phyloP scores from a whole-genome alignment of 2,888 invertebrate species.

The Limnephilus auricula region DNA sequence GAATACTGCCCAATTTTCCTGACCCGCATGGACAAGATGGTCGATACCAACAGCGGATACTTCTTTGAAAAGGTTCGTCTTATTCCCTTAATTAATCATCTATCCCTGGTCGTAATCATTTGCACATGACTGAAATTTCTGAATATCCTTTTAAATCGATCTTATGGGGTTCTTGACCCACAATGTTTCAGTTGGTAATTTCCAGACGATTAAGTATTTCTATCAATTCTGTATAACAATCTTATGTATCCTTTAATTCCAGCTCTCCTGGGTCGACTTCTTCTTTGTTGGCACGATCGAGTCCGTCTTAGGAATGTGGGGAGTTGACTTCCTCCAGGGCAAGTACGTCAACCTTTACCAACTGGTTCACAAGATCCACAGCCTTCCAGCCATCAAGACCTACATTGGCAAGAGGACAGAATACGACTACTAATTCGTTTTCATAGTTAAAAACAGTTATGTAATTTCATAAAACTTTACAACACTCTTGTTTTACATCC shows the following conservation, averaged over 20 bases:
- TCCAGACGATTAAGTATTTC: no score
- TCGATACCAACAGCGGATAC: slow-evolving; percentile 67
- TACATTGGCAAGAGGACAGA: slow-evolving; percentile 69
- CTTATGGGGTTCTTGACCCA: no score
- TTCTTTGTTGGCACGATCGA: slow-evolving; percentile 72
- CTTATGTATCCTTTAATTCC: slow-evolving; percentile 43
- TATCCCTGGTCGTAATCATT: neutral
- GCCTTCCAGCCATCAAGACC: slow-evolving; percentile 68
- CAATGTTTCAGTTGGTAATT: no score
- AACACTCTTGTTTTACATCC: no score
- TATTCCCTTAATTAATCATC: neutral
- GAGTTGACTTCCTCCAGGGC: slow-evolving; percentile 67
- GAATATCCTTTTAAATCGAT: neutral
- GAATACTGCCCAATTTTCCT: slow-evolving; percentile 67
- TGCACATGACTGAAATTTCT: neutral
- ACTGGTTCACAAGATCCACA: slow-evolving; percentile 67
- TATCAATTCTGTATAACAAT: no score
- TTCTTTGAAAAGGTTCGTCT: slow-evolving; percentile 67
- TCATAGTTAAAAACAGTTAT: neutral
- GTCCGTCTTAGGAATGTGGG: slow-evolving; percentile 68
- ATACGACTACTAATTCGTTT: slow-evolving; percentile 42
- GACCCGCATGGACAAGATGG: slow-evolving; percentile 67
- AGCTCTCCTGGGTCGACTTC: slow-evolving; percentile 75
- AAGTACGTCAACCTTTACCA: slow-evolving; percentile 67
- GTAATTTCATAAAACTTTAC: no score